Evolutionary conservation across 2,797 vertebrate genomes (phyloP), one percentile per base, ranked within the genome.

Genomic region (Cryptoprocta ferox): DNA sequence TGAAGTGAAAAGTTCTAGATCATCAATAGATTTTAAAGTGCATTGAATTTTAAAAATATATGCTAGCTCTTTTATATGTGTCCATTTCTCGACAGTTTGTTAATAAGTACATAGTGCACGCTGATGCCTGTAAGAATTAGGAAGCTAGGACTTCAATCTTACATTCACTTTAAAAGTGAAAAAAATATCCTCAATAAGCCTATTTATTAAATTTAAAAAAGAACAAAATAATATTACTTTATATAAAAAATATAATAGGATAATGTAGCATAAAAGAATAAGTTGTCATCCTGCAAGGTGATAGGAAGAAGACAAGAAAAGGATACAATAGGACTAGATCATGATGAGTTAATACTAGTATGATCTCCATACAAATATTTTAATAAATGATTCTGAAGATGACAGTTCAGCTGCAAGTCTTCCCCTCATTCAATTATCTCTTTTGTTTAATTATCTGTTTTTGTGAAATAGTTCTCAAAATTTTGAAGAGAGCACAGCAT

Each of bases 401-500:
- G 7, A 39, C 9, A 78, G 45, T 79, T 3, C 26, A 45, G n/a
- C 19, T 81, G 6, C 8, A 81, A 73, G 18, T 65, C 32, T 75
- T 88, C 12, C 32, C 6, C 35, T 66, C 26, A 10, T 83, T 56
- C 10, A 78, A 2, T 63, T n/a, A 19, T 42, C 66, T 53, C 66
- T 70, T 14, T 48, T 78, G 24, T 35, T 86, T 81, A 86, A 83
- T 35, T 56, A 70, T 76, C 35, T 78, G 12, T 87, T 76, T 50
- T 45, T n/a, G 14, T 65, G 37, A 70, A 80, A 61, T 65, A 63
- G 37, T 63, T 71, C 59, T 87, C 76, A 59, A 42, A 5, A 3
- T 0, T 68, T 88, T 91, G 95, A 96, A 97, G 75, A 82, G 11
- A 70, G 42, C 61, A 91, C n/a, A 83, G 73, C 70, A 32, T 30